Base-by-base conservation (phyloP, 2,888 invertebrate genomes). In the Encarsia formosa region DNA sequence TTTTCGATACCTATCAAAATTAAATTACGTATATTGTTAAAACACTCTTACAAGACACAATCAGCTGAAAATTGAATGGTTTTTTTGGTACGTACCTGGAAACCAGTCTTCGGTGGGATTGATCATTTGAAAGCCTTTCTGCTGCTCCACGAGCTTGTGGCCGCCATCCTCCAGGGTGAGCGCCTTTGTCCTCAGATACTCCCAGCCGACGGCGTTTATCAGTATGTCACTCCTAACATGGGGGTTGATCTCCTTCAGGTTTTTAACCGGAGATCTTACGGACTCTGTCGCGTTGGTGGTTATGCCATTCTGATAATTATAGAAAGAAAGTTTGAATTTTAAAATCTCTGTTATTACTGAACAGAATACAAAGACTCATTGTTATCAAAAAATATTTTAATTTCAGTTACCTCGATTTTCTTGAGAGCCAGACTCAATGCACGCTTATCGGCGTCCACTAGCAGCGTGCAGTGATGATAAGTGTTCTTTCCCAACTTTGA, bases 391-490 rank as follows among this genome's bases (percentile, higher is more conserved):
- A 26, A 26, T 8, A 8, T 11, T 11, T 26, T 8, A 26, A 26
- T 26, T 26, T 11, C 15, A 29, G 43, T 56, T 78, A 89, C 89
- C 79, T 88, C 84, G 70, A 84, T 81, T 72, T 84, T 87, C 54
- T 83, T 81, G 54, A 92, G 80, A 51, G 87, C 81, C 63, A 83
- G 79, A 63, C 83, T 83, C 69, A 92, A 79, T 71, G 84, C 81
- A 59, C 81, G 74, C 76, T 90, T 88, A 71, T 93, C 86, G 58
- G 88, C 88, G 67, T 90, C 84, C 56, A 96, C 88, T 71, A 97
- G 80, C 61, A 99, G 81, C 4, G 98, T 98, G 76, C 95, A 95
- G 75, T 98, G 98, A 73, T 99, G 98, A 78, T 98, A 99, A n/a
- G 92, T 89, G 67, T 87, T 87, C 60, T 86, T 81, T 53, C 92